Evolutionary conservation across 2,797 vertebrate genomes (phyloP).

Genomic region (Alca torda): DNA sequence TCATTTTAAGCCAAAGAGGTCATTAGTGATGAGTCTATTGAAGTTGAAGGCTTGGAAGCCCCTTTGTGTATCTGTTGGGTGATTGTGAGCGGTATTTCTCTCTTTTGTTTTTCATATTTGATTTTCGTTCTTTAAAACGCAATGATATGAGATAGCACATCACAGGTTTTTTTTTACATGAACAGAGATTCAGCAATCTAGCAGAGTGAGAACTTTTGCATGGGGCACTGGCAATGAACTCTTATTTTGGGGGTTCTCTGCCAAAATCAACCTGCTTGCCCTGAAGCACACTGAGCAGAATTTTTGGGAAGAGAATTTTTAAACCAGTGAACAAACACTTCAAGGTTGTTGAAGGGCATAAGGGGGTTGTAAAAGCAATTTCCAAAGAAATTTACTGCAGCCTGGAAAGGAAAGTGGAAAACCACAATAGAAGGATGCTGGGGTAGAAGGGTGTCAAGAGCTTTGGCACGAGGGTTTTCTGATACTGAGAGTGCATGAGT

Average conservation of each 20-base stretch:
- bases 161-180: neutral
- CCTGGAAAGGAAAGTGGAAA: neutral
- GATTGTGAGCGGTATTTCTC: neutral
- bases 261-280: neutral
- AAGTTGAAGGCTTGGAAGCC: neutral
- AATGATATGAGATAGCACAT: neutral
- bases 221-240: neutral
- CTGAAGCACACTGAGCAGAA: rapidly evolving
- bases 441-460: neutral
- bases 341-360: neutral
- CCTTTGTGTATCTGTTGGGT: neutral
- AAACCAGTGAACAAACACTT: neutral
- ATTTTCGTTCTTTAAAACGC: neutral
- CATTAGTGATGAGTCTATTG: neutral
- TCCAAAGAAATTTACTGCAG: neutral
- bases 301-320: neutral
- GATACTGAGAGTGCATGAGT: neutral
- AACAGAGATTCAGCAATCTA: neutral
- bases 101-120: neutral
- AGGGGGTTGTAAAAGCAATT: neutral
- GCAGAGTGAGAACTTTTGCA: neutral
- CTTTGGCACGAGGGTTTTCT: neutral
- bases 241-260: neutral
- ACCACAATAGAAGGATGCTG: neutral
- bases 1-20: neutral